These are phyloP conservation scores for Apodemus sylvaticus DNA, from an alignment of 2,113 vertebrate genomes.

Conservation along the genomic window DNA sequence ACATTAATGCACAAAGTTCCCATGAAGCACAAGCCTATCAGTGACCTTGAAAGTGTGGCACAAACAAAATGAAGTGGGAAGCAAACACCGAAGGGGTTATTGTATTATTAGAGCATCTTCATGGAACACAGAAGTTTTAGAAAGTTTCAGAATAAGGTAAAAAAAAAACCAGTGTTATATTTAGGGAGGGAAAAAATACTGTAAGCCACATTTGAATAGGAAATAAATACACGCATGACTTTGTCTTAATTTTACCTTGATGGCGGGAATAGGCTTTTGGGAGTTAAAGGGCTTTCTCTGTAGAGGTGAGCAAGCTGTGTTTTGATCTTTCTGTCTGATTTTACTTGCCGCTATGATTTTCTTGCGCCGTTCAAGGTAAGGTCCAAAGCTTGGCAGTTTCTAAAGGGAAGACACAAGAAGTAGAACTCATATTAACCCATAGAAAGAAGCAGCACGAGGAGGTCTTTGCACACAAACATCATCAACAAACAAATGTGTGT, in stretches of 20 bases:
- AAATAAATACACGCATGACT: neutral
- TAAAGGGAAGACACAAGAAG: conserved; percentile 76
- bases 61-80: neutral
- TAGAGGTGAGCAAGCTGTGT: neutral
- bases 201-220: neutral
- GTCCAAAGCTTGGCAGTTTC: conserved; percentile 94
- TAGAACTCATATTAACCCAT: neutral
- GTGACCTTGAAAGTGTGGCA: neutral
- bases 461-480: neutral
- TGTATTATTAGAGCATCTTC: neutral
- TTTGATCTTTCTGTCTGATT: conserved; percentile 80
- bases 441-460: neutral
- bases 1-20: neutral
- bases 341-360: conserved; percentile 90
- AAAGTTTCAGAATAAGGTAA: neutral
- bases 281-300: conserved; percentile 79
- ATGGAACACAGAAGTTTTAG: neutral
- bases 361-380: conserved; percentile 90
- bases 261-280: conserved; percentile 87
- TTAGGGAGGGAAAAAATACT: neutral
- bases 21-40: neutral
- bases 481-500: neutral
- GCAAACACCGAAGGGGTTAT: neutral
- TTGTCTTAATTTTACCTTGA: conserved; percentile 88
- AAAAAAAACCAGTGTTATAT: neutral